A percentile compares a stretch with the other conserved stretches of the same genome.
Evolutionary conservation across 92 coral and sea anemone genomes (phyloP).

Genomic region (Epizoanthus illoricatus): DNA sequence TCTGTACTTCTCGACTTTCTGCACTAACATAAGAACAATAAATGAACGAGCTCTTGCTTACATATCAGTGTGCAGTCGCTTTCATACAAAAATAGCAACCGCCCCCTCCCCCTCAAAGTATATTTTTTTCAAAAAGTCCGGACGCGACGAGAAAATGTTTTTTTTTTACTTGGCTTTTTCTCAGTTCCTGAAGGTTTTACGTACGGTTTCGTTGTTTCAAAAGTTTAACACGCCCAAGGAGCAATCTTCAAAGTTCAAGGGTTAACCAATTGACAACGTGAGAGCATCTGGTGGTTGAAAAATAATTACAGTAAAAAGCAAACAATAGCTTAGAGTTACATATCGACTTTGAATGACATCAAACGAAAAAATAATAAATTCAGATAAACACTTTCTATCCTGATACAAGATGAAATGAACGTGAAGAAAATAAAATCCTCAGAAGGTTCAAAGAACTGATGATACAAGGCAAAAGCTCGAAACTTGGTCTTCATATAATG

Average conservation of each 20-base stretch:
- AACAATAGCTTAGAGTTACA: conserved; percentile 4
- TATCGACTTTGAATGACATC: conserved; percentile 5
- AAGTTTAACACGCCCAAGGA: neutral
- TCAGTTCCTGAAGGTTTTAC: too few relatives aligned
- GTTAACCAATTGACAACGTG: neutral
- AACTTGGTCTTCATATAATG: conserved; percentile 30
- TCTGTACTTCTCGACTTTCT: too few relatives aligned
- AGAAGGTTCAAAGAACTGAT: conserved; percentile 21
- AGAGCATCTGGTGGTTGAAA: conserved; percentile 17
- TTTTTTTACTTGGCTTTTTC: too few relatives aligned
- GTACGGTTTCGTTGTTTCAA: too few relatives aligned
- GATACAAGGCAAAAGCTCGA: neutral
- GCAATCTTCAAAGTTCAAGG: neutral
- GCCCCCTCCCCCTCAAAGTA: too few relatives aligned
- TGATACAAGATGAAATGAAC: conserved; percentile 32
- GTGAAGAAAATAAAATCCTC: conserved; percentile 1
- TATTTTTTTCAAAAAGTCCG: too few relatives aligned
- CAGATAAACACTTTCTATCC: conserved; percentile 19
- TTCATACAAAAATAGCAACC: too few relatives aligned
- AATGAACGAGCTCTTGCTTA: too few relatives aligned
- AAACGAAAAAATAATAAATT: conserved; percentile 17
- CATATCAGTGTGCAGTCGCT: too few relatives aligned
- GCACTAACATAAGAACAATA: too few relatives aligned
- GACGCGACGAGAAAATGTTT: too few relatives aligned
- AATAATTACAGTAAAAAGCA: neutral